Conservation (phyloP, 2,888 invertebrate species). For the Drosophila macrospina region DNA sequence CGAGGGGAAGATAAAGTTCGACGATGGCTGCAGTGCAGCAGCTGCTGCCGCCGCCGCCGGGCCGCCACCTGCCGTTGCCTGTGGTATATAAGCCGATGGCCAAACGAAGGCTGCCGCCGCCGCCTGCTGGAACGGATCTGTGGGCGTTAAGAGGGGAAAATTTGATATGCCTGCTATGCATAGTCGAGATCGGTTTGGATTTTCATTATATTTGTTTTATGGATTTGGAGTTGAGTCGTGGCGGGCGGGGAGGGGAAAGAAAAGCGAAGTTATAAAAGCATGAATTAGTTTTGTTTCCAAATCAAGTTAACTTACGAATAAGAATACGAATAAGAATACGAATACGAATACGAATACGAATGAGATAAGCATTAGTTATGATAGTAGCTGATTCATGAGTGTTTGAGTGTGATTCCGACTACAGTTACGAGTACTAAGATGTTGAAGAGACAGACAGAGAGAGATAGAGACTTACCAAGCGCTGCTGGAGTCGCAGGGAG, state of each 20-base stretch:
- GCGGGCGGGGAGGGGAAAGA: slow-evolving; percentile 46
- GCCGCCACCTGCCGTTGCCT: slow-evolving; percentile 60
- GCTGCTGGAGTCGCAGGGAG: slow-evolving; percentile 89
- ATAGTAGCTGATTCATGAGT: slow-evolving; percentile 3
- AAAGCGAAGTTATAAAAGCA: slow-evolving; percentile 79
- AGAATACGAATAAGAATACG: slow-evolving; percentile 11
- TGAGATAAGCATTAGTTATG: slow-evolving; percentile 47
- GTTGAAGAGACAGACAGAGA: slow-evolving; percentile 2
- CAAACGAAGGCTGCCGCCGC: slow-evolving; percentile 83
- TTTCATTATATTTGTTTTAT: slow-evolving; percentile 38
- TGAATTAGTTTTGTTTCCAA: slow-evolving; percentile 75
- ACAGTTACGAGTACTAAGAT: not conserved
- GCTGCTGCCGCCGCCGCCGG: slow-evolving; percentile 24
- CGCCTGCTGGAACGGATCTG: slow-evolving; percentile 84
- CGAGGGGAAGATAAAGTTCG: slow-evolving; percentile 83
- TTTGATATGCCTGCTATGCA: slow-evolving; percentile 84
- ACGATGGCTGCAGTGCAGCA: slow-evolving; percentile 74
- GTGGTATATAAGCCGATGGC: slow-evolving; percentile 83
- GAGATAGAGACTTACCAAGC: slow-evolving; percentile 85
- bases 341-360: slow-evolving; percentile 9
- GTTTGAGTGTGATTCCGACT: not conserved
- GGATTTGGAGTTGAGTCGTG: slow-evolving; percentile 40
- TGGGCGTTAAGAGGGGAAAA: slow-evolving; percentile 84
- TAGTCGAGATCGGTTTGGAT: slow-evolving; percentile 35
- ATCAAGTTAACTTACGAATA: slow-evolving; percentile 56